Base-by-base conservation (phyloP, 2,113 vertebrate genomes). In the Entelurus aequoreus region DNA sequence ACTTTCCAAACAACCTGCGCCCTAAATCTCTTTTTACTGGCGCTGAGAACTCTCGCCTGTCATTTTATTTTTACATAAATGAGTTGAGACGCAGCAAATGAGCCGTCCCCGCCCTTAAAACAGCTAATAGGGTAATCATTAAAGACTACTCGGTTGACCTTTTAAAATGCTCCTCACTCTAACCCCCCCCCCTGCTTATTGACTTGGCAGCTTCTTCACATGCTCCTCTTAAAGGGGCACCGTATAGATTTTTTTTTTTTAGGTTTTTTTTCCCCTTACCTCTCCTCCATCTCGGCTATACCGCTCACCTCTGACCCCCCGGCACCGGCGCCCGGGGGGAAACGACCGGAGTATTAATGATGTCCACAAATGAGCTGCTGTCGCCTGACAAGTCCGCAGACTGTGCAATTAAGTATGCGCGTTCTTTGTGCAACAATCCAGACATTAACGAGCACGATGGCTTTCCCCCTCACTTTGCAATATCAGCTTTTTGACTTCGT, bases 91-190 rank as follows among this genome's bases (percentile, higher is more conserved):
- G 54, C 57, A 72, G 66, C 77, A 85, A 86, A 86, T 75, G 53
- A 71, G 78, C 65, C 65, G 44, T 71, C 68, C 61, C 62, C 55
- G 57, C 67, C 70, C 74, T 44, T 61, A 84, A 77, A 86, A 78
- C 68, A 65, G 76, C 80, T 85, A 83, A 82, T 84, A 78, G 69
- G 71, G 56, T 71, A 79, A 79, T 86, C 81, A 80, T 80, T 87
- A 82, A 88, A 86, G 81, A 82, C 76, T 82, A 78, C 79, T 75
- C 76, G 59, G 62, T 82, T 90, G 86, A 89, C 88, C 85, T 89
- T 88, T 88, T 76, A 85, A 87, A 87, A 87, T 71, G 81, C 79
- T 75, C 66, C 68, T 73, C 75, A 70, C 73, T 67, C 77, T 78
- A 85, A 86, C 85, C 76, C 77, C 83, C 76, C 77, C 83, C 28